Base-by-base conservation (phyloP, 1,140 invertebrate species). In the Nylanderia fulva region DNA sequence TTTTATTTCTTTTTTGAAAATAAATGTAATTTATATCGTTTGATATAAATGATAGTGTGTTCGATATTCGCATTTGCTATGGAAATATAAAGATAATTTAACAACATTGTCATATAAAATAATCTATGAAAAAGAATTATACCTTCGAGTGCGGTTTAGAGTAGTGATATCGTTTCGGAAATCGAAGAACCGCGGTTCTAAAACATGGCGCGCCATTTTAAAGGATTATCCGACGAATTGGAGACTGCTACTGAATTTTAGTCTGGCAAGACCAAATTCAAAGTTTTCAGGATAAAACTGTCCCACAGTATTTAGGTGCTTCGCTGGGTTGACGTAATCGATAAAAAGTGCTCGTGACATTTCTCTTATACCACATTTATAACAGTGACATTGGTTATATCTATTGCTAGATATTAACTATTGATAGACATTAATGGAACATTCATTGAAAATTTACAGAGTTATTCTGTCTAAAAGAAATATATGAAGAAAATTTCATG, bases 181-280 rank as follows among this genome's bases (percentile, higher is more conserved):
- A 52, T 87, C 68, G 52, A 42, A 54, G 48, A 58, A 27, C 74
- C 68, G 52, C 18, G 56, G 66, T 75, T 80, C 61, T 54, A 29
- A 36, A 24, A 63, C 61, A 77, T 76, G 48, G 68, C 8, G 69
- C 54, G 80, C 33, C 42, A 64, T 88, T 85, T 85, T 88, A 80
- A 63, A 29, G 58, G 86, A 88, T 88, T 88, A 88, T 82, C 48
- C 63, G 75, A 39, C 24, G 63, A 45, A 85, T 88, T 66, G 75
- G 52, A n/a, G n/a, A 76, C 79, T 76, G 48, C 48, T 36, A 42
- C n/a, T 54, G 52, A 80, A 85, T 87, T 88, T 85, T 66, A 85
- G 52, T 69, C 29, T 24, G 13, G 24, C 11, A 39, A 52, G 36
- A 54, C 77, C 29, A 75, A 86, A 36, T 84, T 75, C 42, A 27